These are phyloP conservation scores for Globodera rostochiensis DNA, from an alignment of 1,140 invertebrate genomes.

Conservation along the genomic window DNA sequence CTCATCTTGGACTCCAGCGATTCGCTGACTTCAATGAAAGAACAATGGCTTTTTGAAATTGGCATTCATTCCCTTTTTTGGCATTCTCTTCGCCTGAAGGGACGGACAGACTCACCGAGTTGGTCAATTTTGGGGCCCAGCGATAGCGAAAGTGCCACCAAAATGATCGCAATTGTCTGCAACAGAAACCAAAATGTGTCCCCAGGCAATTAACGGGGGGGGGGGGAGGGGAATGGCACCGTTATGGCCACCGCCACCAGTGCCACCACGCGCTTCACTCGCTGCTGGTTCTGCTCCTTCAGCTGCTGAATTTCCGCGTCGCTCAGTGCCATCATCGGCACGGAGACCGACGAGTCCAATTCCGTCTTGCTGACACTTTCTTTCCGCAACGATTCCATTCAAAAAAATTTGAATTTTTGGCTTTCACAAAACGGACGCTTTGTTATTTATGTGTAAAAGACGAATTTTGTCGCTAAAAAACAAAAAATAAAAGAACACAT, in stretches of 20 bases:
- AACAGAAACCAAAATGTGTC: neutral
- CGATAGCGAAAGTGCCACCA: slow-evolving; percentile 53
- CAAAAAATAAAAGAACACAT: too few species aligned
- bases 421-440: neutral
- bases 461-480: too few species aligned
- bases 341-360: neutral
- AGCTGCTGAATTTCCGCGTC: slow-evolving; percentile 52
- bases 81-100: neutral
- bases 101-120: slow-evolving; percentile 39
- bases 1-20: slow-evolving; percentile 50
- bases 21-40: slow-evolving; percentile 49
- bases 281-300: slow-evolving; percentile 56
- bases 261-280: slow-evolving; percentile 46
- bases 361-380: neutral
- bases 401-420: neutral
- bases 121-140: slow-evolving; percentile 57
- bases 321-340: slow-evolving; percentile 49
- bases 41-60: slow-evolving; percentile 27
- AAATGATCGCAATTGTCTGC: slow-evolving; percentile 30
- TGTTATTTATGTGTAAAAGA: too few species aligned
- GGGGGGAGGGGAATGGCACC: neutral
- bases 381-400: neutral
- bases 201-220: neutral
- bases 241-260: slow-evolving; percentile 9
- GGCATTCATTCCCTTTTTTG: neutral